Conservation (phyloP, 2,113 vertebrate species). For the Chiloscyllium plagiosum region DNA sequence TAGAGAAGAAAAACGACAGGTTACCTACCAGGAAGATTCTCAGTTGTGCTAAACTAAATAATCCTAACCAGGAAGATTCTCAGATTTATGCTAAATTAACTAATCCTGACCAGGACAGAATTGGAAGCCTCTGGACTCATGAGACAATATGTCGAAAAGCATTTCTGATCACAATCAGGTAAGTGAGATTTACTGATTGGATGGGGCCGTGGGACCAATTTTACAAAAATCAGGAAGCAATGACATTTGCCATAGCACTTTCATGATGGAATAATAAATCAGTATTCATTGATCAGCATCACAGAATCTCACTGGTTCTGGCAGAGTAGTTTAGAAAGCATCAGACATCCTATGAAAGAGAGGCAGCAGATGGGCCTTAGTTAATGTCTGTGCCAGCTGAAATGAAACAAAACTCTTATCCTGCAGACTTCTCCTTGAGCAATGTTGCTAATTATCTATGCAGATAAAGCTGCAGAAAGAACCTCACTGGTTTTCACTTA, state of each 20-base stretch:
- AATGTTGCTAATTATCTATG: neutral
- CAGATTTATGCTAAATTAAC: neutral
- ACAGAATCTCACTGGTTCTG: neutral
- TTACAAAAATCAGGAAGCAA: neutral
- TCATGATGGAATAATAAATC: neutral
- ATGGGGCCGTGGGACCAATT: neutral
- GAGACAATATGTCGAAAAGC: neutral
- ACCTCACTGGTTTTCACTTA: neutral
- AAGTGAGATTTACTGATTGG: too few relatives aligned
- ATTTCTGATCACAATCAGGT: neutral
- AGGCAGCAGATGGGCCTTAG: neutral
- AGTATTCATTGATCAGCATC: neutral
- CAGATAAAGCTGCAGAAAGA: neutral
- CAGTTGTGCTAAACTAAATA: too few relatives aligned
- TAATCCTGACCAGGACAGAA: neutral
- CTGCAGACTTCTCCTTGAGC: neutral
- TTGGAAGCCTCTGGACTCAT: neutral
- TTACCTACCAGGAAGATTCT: neutral
- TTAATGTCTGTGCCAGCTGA: neutral
- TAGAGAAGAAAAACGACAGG: neutral
- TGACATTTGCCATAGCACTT: neutral
- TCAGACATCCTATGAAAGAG: neutral
- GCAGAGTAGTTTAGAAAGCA: neutral
- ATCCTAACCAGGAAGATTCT: too few relatives aligned
- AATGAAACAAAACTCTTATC: neutral